Base-by-base conservation (phyloP, 2,888 invertebrate genomes). In the Operophtera brumata region DNA sequence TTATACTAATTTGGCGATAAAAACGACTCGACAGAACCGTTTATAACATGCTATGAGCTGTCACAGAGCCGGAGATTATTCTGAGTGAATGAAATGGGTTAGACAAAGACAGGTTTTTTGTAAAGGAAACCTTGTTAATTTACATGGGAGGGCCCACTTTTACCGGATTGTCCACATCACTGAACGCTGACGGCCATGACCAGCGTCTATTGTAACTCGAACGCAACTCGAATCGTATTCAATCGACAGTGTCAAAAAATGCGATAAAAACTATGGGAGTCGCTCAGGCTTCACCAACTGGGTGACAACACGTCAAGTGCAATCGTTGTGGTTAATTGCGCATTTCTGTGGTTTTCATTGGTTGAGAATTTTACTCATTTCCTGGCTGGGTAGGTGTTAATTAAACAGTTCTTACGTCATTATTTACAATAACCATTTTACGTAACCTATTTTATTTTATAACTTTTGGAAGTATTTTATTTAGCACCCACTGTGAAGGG, bases 181-280 rank as follows among this genome's bases (percentile, higher is more conserved):
- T 76, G 69, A 62, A 49, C 30, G 62, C 52, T 70, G 80, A 80
- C 72, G 81, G 75, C 84, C 86, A 75, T 86, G 84, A 84, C 82
- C 76, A 66, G 66, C 41, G 59, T 55, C 77, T 64, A 84, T 84
- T 84, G 80, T 83, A 61, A 66, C 65, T 57, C 70, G 75, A 78
- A 76, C 73, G 76, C 75, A 78, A 78, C 75, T 73, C 78, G 74
- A 78, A 79, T 79, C 71, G 69, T 70, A 78, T 71, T 81, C 77
- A 85, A 83, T 82, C 77, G 78, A 77, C 78, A 80, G 79, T 77
- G 77, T 78, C 73, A 81, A 82, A 80, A 84, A 84, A 79, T 69
- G 63, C 52, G 14, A 79, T 66, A 86, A 85, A 86, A 86, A 82
- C 75, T 75, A 68, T 79, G 76, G 78, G 79, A 83, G 73, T 71